Conservation (phyloP, 2,888 invertebrate species). For the Argynnis bischoffii region DNA sequence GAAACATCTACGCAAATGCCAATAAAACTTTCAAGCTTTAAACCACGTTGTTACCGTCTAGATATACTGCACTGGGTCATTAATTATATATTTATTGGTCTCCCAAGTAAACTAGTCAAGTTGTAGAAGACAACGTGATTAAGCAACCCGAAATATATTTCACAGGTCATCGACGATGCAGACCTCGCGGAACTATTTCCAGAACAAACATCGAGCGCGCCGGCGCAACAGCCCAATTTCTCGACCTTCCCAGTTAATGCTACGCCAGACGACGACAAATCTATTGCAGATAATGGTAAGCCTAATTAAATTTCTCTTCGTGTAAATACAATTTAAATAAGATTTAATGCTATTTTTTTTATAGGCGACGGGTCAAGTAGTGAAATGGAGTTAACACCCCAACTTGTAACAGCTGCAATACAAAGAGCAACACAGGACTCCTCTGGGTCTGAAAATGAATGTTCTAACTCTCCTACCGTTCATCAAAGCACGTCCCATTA, state of each 20-base stretch:
- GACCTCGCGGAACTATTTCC: slow-evolving; percentile 90
- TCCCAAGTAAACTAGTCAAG: slow-evolving; percentile 6
- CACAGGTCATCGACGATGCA: slow-evolving; percentile 88
- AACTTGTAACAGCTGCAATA: slow-evolving; percentile 89
- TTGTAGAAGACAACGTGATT: slow-evolving; percentile 27
- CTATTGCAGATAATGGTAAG: slow-evolving; percentile 76
- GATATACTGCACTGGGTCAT: not conserved
- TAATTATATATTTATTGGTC: slow-evolving; percentile 6
- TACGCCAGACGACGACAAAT: slow-evolving; percentile 75
- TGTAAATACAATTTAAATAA: not conserved
- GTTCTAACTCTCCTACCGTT: slow-evolving; percentile 77
- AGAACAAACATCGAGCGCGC: slow-evolving; percentile 83
- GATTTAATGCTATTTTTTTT: slow-evolving; percentile 39
- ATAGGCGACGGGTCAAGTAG: slow-evolving; percentile 85
- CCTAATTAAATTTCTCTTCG: slow-evolving; percentile 5
- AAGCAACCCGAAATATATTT: slow-evolving; percentile 44
- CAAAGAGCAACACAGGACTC: slow-evolving; percentile 86
- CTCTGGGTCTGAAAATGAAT: slow-evolving; percentile 88
- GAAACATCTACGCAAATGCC: no score
- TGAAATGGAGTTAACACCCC: slow-evolving; percentile 89
- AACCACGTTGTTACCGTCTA: not conserved
- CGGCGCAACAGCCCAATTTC: slow-evolving; percentile 84
- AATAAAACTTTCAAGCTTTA: no score
- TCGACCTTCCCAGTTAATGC: slow-evolving; percentile 74
- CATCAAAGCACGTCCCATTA: slow-evolving; percentile 84